phyloP scores from a whole-genome alignment of 1,140 invertebrate genomes.

The Drosophila kepulauana region DNA sequence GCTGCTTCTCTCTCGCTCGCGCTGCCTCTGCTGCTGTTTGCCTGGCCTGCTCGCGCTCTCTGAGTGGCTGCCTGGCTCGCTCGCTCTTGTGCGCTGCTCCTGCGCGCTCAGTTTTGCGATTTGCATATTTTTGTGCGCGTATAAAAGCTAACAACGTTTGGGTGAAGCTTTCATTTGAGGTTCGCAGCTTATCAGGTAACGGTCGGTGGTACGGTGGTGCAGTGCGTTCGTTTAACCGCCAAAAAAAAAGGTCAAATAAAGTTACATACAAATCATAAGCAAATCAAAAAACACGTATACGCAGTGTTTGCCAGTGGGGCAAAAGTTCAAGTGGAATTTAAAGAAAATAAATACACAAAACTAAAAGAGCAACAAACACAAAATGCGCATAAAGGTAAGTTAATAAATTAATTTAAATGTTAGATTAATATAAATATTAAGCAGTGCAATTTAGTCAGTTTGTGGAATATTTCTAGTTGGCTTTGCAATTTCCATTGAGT shows the following conservation, averaged over 20 bases:
- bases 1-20: conserved; percentile 13
- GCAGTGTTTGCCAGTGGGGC: conserved; percentile 54
- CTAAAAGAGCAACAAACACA: conserved; percentile 27
- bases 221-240: conserved; percentile 45
- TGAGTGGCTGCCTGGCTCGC: conserved; percentile 3
- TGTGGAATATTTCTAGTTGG: conserved; percentile 7
- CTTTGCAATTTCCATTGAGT: conserved; percentile 3
- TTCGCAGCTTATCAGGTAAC: conserved; percentile 67
- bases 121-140: conserved; percentile 54
- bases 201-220: conserved; percentile 44
- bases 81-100: conserved; percentile 27
- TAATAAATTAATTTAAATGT: conserved; percentile 5
- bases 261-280: background rate
- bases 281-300: conserved; percentile 63
- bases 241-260: conserved; percentile 19
- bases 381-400: conserved; percentile 49
- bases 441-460: background rate
- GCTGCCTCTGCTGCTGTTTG: background rate
- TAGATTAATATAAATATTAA: background rate
- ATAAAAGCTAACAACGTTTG: conserved; percentile 68
- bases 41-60: background rate
- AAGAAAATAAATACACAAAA: conserved; percentile 3
- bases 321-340: conserved; percentile 32
- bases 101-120: conserved; percentile 29
- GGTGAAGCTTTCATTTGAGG: conserved; percentile 60